Percentiles rank a stretch among this genome's conserved stretches.
phyloP scores from a whole-genome alignment of 2,888 invertebrate species.

The Drosophila longiperda region DNA sequence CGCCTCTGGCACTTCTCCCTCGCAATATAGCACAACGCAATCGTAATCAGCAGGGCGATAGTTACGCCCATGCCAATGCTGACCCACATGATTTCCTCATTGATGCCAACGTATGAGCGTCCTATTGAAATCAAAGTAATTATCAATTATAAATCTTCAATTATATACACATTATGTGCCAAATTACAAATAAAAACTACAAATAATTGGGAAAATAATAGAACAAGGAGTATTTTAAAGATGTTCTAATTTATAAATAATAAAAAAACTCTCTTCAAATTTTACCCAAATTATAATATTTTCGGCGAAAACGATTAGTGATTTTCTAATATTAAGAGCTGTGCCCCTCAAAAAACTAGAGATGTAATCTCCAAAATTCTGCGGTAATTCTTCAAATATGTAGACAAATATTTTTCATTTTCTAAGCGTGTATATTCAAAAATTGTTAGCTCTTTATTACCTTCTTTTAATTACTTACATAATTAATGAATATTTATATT shows the following conservation, averaged over 20 bases:
- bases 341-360: not conserved
- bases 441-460: not conserved
- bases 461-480: not conserved
- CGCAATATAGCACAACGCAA: slow-evolving; percentile 92
- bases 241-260: not conserved
- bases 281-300: too few species aligned
- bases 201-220: not conserved
- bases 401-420: not conserved
- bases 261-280: not conserved
- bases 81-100: slow-evolving; percentile 95
- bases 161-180: not conserved
- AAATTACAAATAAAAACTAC: not conserved
- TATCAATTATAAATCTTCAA: not conserved
- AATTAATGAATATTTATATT: not conserved
- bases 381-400: too few species aligned
- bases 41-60: slow-evolving; percentile 92
- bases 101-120: slow-evolving; percentile 92
- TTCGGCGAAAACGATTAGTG: not conserved
- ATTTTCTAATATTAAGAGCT: not conserved
- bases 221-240: not conserved
- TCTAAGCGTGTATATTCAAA: not conserved
- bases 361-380: not conserved
- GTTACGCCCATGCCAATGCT: slow-evolving; percentile 89
- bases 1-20: slow-evolving; percentile 92
- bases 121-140: slow-evolving; percentile 86